These are phyloP conservation scores for Cataglyphis livida DNA, from an alignment of 2,888 invertebrate species.

Conservation along the genomic window DNA sequence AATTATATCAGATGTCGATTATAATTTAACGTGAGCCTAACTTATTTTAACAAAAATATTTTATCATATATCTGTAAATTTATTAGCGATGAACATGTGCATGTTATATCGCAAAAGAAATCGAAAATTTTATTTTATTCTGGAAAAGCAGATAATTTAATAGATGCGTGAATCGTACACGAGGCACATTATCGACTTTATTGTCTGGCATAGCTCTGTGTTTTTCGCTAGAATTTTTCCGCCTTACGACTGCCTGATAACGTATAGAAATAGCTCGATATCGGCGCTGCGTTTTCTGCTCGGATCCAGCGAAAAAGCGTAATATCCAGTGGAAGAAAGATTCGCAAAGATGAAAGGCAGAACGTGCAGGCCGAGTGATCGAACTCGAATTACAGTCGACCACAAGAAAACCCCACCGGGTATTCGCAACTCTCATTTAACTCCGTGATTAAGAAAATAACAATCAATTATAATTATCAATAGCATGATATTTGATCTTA, in stretches of 20 bases:
- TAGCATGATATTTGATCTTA: background rate
- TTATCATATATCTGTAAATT: background rate
- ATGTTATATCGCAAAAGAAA: background rate
- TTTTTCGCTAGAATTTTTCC: slow-evolving; percentile 22
- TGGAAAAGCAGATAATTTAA: background rate
- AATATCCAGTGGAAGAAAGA: slow-evolving; percentile 56
- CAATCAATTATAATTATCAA: slow-evolving; percentile 3
- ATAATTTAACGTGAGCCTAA: background rate
- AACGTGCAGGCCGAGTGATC: slow-evolving; percentile 49
- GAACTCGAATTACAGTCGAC: slow-evolving; percentile 43
- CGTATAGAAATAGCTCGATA: slow-evolving; percentile 45
- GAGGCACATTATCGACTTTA: slow-evolving; percentile 14
- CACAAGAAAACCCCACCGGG: slow-evolving; percentile 16
- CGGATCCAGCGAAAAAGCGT: slow-evolving; percentile 31
- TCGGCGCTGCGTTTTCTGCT: slow-evolving; percentile 30
- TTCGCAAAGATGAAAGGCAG: slow-evolving; percentile 59
- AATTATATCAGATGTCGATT: background rate
- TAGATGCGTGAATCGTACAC: background rate
- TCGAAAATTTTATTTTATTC: background rate
- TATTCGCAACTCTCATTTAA: slow-evolving; percentile 5
- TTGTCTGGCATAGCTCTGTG: slow-evolving; percentile 7
- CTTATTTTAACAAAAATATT: slow-evolving; percentile 10
- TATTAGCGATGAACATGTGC: background rate
- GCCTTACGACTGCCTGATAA: slow-evolving; percentile 30
- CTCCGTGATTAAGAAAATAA: background rate